These are phyloP conservation scores for Hozukius guyotensis DNA, from an alignment of 2,797 vertebrate genomes.

Conservation along the genomic window DNA sequence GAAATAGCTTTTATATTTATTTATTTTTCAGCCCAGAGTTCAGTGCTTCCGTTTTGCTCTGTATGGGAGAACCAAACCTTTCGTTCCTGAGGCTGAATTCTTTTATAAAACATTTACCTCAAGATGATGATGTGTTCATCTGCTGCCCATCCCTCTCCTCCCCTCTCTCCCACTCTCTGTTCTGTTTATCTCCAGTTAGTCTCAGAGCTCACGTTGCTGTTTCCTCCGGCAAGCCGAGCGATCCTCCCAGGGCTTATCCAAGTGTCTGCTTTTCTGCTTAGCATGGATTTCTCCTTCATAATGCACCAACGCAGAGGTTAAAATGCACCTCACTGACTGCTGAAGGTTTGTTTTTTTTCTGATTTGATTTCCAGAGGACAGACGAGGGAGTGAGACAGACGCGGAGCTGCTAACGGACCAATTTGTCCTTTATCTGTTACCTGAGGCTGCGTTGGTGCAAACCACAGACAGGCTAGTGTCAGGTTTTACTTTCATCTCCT, in stretches of 20 bases:
- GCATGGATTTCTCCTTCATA: conserved; percentile 37
- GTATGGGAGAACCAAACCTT: background rate
- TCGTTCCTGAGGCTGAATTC: conserved; percentile 2
- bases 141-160: conserved; percentile 1
- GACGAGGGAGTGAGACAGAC: background rate
- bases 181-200: conserved; percentile 35
- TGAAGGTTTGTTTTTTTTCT: background rate
- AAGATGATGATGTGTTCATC: conserved; percentile 25
- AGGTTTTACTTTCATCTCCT: conserved; percentile 29
- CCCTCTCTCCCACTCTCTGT: background rate
- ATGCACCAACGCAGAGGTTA: conserved; percentile 22
- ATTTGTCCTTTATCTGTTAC: conserved; percentile 49
- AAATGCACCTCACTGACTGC: conserved; percentile 17
- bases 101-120: conserved; percentile 36
- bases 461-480: conserved; percentile 18
- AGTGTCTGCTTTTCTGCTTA: conserved; percentile 36
- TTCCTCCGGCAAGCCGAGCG: conserved; percentile 28
- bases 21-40: background rate
- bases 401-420: conserved; percentile 12
- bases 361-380: conserved; percentile 28
- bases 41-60: background rate
- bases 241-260: conserved; percentile 32
- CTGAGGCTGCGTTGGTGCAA: conserved; percentile 37
- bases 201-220: conserved; percentile 22
- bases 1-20: background rate